Evolutionary conservation across 2,888 invertebrate species (phyloP).

Genomic region (Orthonevra nobilis): DNA sequence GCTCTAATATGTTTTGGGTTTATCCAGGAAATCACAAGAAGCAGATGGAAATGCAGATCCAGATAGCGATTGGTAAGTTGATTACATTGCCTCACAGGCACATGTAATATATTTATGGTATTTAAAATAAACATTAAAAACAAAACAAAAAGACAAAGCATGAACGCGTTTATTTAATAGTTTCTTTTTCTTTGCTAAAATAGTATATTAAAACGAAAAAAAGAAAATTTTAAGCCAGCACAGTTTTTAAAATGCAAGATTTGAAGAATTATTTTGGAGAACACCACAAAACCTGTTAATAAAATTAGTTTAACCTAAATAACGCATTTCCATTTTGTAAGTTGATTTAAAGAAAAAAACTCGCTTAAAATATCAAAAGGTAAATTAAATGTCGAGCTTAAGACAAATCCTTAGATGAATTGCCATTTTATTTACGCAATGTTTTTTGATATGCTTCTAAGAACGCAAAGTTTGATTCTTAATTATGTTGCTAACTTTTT

Average conservation of each 20-base stretch:
- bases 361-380: no score
- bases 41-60: conserved; percentile 79
- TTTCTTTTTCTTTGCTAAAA: conserved; percentile 59
- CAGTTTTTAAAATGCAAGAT: not conserved
- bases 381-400: no score
- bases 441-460: not conserved
- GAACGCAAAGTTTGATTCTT: not conserved
- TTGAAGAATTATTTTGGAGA: no score
- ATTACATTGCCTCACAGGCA: conserved; percentile 32
- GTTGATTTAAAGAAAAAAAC: no score
- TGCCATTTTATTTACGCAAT: no score
- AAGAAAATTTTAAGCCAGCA: conserved; percentile 49
- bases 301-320: no score
- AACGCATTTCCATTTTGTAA: no score
- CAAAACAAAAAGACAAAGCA: conserved; percentile 24
- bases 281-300: no score
- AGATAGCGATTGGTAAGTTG: conserved; percentile 79
- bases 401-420: no score
- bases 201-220: no score
- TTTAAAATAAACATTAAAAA: conserved; percentile 10
- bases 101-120: conserved; percentile 33
- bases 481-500: not conserved
- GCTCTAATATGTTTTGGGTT: conserved; percentile 73
- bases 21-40: conserved; percentile 78
- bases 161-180: conserved; percentile 58